Conservation (phyloP, 2,888 invertebrate species). For the Amphipoea oculea region DNA sequence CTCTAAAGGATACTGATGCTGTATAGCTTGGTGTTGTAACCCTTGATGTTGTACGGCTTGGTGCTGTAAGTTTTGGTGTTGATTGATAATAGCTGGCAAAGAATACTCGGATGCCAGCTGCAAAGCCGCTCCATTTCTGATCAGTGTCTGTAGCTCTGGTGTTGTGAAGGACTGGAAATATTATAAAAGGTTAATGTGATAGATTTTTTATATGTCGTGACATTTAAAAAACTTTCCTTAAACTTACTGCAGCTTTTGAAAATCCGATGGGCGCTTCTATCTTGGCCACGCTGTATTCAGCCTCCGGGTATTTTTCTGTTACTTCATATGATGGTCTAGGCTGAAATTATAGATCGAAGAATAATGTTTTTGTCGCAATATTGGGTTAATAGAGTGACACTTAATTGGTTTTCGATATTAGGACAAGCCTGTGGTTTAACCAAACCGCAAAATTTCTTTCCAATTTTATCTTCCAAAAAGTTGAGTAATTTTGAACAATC, state of each 20-base stretch:
- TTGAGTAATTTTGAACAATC: not conserved
- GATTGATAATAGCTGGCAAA: constrained; percentile 84
- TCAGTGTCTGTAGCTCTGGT: constrained; percentile 84
- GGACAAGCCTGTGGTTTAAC: not conserved
- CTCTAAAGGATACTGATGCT: constrained; percentile 77
- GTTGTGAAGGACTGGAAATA: constrained; percentile 66
- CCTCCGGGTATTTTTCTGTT: constrained; percentile 82
- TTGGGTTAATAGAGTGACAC: not conserved
- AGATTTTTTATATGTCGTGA: too few relatives aligned
- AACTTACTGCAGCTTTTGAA: constrained; percentile 81
- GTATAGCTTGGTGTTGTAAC: constrained; percentile 72
- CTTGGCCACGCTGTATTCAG: constrained; percentile 77
- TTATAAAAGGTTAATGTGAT: not conserved
- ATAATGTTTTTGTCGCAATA: not conserved
- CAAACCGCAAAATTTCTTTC: not conserved
- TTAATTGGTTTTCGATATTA: not conserved
- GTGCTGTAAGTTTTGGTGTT: constrained; percentile 82
- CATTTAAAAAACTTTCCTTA: not conserved
- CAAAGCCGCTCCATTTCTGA: constrained; percentile 82
- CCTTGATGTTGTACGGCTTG: constrained; percentile 70
- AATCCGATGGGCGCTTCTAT: constrained; percentile 84
- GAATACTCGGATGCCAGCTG: constrained; percentile 85
- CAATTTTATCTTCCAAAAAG: not conserved
- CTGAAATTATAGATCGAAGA: constrained; percentile 67
- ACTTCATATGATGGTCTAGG: constrained; percentile 83